Evolutionary conservation across 1,140 invertebrate genomes (phyloP).

Genomic region (Pogonognathellus flavescens): DNA sequence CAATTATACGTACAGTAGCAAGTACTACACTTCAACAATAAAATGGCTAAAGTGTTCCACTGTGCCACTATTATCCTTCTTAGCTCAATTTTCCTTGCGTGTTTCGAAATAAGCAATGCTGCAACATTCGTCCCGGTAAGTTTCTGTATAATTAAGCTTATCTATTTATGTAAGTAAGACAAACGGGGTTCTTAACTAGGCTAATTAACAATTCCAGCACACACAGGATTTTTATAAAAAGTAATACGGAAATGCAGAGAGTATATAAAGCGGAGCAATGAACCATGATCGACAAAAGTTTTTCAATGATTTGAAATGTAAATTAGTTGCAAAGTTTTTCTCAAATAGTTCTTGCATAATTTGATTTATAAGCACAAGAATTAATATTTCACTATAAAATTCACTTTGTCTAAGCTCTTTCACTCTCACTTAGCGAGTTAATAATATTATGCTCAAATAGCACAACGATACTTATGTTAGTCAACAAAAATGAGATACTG

Average conservation of each 20-base stretch:
- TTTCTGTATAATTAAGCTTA: neutral
- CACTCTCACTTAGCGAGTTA: too few relatives aligned
- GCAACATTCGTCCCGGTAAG: constrained; percentile 1
- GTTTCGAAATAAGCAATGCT: neutral
- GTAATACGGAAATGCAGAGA: neutral
- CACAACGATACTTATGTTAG: too few relatives aligned
- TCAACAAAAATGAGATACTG: too few relatives aligned
- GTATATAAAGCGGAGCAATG: neutral
- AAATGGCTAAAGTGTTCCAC: neutral
- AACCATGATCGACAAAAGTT: neutral
- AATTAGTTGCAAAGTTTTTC: too few relatives aligned
- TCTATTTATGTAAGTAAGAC: neutral
- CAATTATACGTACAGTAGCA: neutral
- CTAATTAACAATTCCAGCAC: neutral
- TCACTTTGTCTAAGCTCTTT: too few relatives aligned
- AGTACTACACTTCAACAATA: neutral
- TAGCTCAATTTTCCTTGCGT: constrained; percentile 20
- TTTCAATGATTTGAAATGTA: too few relatives aligned
- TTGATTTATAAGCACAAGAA: too few relatives aligned
- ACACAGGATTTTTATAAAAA: neutral
- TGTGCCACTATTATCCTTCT: neutral
- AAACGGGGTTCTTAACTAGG: neutral
- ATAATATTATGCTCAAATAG: too few relatives aligned
- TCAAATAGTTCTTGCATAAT: too few relatives aligned
- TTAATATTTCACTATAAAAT: too few relatives aligned